phyloP scores from a whole-genome alignment of 1,140 invertebrate species.

The Leguminivora glycinivorella region DNA sequence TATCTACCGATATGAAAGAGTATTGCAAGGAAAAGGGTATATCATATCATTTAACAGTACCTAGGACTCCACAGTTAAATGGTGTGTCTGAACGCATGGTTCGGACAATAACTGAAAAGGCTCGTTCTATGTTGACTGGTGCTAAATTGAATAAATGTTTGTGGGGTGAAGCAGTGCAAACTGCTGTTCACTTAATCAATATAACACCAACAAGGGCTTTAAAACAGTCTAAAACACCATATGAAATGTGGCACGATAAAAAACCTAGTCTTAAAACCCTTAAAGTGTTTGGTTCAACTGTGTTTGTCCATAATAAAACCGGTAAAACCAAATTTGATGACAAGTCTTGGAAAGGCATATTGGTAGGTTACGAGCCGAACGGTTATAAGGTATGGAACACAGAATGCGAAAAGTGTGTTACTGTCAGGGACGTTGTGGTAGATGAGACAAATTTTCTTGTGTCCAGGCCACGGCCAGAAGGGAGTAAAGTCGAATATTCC shows the following conservation, averaged over 20 bases:
- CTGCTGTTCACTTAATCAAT: constrained; percentile 73
- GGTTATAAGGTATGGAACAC: constrained; percentile 66
- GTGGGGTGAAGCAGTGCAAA: constrained; percentile 66
- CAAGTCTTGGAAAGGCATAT: constrained; percentile 61
- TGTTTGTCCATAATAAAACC: constrained; percentile 65
- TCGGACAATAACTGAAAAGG: constrained; percentile 69
- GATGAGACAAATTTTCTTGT: constrained; percentile 61
- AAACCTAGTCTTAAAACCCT: constrained; percentile 72
- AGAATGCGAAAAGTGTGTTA: constrained; percentile 51
- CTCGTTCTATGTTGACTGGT: constrained; percentile 58
- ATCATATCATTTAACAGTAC: constrained; percentile 67
- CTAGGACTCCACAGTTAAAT: constrained; percentile 77
- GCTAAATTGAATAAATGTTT: constrained; percentile 48
- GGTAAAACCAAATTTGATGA: constrained; percentile 65
- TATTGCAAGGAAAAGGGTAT: constrained; percentile 71
- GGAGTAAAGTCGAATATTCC: background rate
- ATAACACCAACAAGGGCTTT: constrained; percentile 60
- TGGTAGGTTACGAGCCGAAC: constrained; percentile 69
- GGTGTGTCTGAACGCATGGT: constrained; percentile 75
- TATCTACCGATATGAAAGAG: constrained; percentile 62
- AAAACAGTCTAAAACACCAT: constrained; percentile 60
- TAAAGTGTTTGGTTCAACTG: constrained; percentile 73
- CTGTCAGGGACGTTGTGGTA: constrained; percentile 63
- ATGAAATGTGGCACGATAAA: constrained; percentile 71
- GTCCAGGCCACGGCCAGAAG: constrained; percentile 34